phyloP scores from a whole-genome alignment of 92 coral and sea anemone genomes.

The Parazoanthus darwini region DNA sequence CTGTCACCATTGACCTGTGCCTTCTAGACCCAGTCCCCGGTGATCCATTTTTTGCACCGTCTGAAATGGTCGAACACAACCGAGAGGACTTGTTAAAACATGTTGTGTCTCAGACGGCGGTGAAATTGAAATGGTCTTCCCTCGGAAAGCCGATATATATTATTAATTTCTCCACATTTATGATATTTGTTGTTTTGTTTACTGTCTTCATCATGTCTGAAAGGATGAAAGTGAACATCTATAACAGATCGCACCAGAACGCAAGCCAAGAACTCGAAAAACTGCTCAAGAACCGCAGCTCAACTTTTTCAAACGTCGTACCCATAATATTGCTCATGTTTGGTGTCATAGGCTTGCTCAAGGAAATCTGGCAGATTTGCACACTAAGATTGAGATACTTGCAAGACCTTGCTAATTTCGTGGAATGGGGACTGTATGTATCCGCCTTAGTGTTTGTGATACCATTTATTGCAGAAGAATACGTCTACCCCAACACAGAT shows the following conservation, averaged over 20 bases:
- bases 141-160: slow-evolving; percentile 69
- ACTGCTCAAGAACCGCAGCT: slow-evolving; percentile 11
- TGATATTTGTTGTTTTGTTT: slow-evolving; percentile 58
- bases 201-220: slow-evolving; percentile 66
- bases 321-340: slow-evolving; percentile 54
- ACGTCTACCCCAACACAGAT: slow-evolving; percentile 50
- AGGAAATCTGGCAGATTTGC: slow-evolving; percentile 69
- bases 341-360: slow-evolving; percentile 25
- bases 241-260: slow-evolving; percentile 41
- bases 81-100: slow-evolving; percentile 81
- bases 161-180: slow-evolving; percentile 53
- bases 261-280: slow-evolving; percentile 36
- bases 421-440: slow-evolving; percentile 55
- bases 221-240: slow-evolving; percentile 54
- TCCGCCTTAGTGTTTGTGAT: slow-evolving; percentile 48
- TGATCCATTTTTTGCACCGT: slow-evolving; percentile 61
- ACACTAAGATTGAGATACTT: slow-evolving; percentile 57
- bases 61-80: slow-evolving; percentile 62
- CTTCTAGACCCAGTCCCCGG: slow-evolving; percentile 74
- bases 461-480: slow-evolving; percentile 60
- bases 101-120: slow-evolving; percentile 66
- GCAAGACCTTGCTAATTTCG: slow-evolving; percentile 60
- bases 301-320: slow-evolving; percentile 28
- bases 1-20: slow-evolving; percentile 37
- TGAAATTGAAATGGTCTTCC: slow-evolving; percentile 73